Evolutionary conservation across 2,113 vertebrate genomes (phyloP), one percentile per base, ranked within the genome.

Genomic region (Oryzias curvinotus): DNA sequence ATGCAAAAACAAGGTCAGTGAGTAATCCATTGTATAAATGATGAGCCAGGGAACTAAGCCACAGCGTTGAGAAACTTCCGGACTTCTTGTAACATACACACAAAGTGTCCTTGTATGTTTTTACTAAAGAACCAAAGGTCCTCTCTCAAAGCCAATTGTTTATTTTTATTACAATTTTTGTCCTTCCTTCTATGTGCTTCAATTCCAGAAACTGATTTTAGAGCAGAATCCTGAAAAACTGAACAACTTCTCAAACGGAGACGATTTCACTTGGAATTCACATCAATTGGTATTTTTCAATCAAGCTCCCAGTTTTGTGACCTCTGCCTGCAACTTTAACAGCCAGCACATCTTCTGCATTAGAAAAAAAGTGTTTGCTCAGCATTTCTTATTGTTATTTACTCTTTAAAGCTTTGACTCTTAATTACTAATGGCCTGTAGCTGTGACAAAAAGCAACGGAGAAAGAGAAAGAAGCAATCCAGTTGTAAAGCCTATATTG

Each of bases 371-470:
- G 49, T 73, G 58, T 70, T 80, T 83, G 57, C 65, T 71, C 70
- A 68, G 66, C 41, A 41, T 73, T 75, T 62, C 90, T 91, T 90
- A 84, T 77, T 65, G 1, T 25, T 67, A 60, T 77, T 72, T 72
- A 59, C 53, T 64, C 81, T 74, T 73, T 57, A 56, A 25, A 64
- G 69, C 62, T 62, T 53, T 62, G 65, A 75, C 71, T 78, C 49
- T 71, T 62, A 66, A 61, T 71, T 69, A 76, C 75, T 90, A 87
- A 88, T 90, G 88, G 69, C 78, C 73, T 80, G 62, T 62, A 74
- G 81, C 75, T 82, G 57, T 48, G 75, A 85, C 69, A 83, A 85
- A 85, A 77, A 58, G 65, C 60, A 69, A 45, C 53, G 12, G 43
- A 54, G 62, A 54, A 41, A 48, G 49, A 43, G 44, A 16, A 19